Conservation (phyloP, 2,888 invertebrate species). For the Tuberolachnus salignus region DNA sequence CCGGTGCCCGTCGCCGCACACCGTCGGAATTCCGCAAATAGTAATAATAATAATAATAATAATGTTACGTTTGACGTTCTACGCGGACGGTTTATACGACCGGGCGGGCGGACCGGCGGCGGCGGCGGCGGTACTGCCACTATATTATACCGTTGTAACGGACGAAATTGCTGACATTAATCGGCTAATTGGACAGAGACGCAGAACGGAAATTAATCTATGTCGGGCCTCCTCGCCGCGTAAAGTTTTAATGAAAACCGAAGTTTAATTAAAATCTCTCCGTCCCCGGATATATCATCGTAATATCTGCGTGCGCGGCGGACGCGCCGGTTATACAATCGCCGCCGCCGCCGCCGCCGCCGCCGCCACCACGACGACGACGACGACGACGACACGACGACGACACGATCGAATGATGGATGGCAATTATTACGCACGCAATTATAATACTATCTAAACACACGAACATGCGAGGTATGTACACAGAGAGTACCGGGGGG, state of each 20-base stretch:
- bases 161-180: slow-evolving; percentile 38
- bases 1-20: too few relatives aligned
- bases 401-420: slow-evolving; percentile 37
- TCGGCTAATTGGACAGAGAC: slow-evolving; percentile 47
- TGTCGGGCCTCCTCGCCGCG: too few relatives aligned
- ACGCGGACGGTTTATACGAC: not conserved
- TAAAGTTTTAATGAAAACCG: slow-evolving; percentile 36
- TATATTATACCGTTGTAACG: not conserved
- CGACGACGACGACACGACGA: too few relatives aligned
- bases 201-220: slow-evolving; percentile 44
- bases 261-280: slow-evolving; percentile 50
- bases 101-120: too few relatives aligned
- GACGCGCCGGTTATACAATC: too few relatives aligned
- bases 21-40: too few relatives aligned
- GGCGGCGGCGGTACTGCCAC: too few relatives aligned
- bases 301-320: too few relatives aligned
- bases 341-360: too few relatives aligned
- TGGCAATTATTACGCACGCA: not conserved
- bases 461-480: not conserved
- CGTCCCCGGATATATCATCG: slow-evolving; percentile 30
- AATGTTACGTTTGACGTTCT: not conserved
- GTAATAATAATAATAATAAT: too few relatives aligned
- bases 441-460: too few relatives aligned
- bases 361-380: too few relatives aligned
- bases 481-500: not conserved